Percentiles rank a stretch among this genome's conserved stretches.
Conservation (phyloP, 2,888 invertebrate genomes). For the Ectemnius continuus region DNA sequence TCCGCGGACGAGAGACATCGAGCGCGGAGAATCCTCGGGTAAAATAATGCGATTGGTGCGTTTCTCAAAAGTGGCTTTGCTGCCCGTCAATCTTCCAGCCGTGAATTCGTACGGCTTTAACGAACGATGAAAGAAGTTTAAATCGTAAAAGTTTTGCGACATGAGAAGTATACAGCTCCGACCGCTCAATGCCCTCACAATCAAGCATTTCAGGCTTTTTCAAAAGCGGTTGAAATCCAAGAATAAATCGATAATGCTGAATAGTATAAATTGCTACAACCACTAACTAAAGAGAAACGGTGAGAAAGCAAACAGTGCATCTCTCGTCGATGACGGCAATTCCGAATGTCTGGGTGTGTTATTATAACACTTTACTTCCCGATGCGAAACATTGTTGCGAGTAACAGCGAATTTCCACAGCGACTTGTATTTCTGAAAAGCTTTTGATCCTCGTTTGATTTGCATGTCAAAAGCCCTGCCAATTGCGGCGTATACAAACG, state of each 20-base stretch:
- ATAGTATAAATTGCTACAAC: conserved; percentile 34
- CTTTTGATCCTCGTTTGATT: background rate
- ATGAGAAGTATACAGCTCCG: conserved; percentile 21
- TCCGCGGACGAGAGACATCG: conserved; percentile 13
- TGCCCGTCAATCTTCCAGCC: conserved; percentile 29
- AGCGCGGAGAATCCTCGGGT: conserved; percentile 35
- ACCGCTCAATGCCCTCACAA: background rate
- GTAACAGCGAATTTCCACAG: conserved; percentile 11
- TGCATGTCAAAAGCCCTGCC: too few relatives aligned
- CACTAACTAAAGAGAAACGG: conserved; percentile 31
- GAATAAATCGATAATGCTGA: conserved; percentile 44
- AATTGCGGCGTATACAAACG: too few relatives aligned
- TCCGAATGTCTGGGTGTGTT: background rate
- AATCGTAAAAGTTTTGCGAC: conserved; percentile 47
- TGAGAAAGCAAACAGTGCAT: conserved; percentile 20
- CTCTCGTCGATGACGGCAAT: conserved; percentile 29
- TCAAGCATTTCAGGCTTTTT: conserved; percentile 28
- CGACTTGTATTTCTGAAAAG: conserved; percentile 3
- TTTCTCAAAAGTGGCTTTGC: conserved; percentile 54
- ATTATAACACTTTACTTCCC: conserved; percentile 18
- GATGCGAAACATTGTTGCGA: conserved; percentile 18
- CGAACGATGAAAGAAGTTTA: conserved; percentile 43
- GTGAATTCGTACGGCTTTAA: conserved; percentile 56
- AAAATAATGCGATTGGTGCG: conserved; percentile 57
- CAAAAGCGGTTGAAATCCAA: conserved; percentile 40